Conservation (phyloP, 2,797 vertebrate genomes). For the Urosaurus nigricauda region DNA sequence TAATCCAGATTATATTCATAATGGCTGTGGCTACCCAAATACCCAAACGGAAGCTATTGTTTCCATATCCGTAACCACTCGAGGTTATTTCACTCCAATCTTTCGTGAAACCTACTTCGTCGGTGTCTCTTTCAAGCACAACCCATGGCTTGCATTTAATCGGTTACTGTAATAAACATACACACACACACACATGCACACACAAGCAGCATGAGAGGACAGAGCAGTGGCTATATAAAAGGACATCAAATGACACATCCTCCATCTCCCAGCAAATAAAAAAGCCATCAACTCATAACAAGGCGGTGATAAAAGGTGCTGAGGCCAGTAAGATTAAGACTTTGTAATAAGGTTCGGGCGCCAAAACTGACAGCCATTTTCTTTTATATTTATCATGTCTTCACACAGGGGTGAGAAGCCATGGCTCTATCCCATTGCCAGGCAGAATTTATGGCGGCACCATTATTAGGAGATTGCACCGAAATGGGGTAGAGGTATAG, state of each 20-base stretch:
- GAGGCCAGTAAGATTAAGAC: conserved; percentile 92
- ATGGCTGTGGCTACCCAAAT: conserved; percentile 44
- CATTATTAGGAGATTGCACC: conserved; percentile 93
- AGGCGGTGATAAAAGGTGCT: conserved; percentile 92
- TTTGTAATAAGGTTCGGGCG: conserved; percentile 90
- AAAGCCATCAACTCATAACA: conserved; percentile 92
- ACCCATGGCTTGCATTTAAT: conserved; percentile 78
- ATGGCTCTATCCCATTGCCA: conserved; percentile 88
- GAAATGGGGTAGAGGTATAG: conserved; percentile 88
- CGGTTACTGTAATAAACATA: conserved; percentile 84
- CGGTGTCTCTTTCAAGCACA: conserved; percentile 66
- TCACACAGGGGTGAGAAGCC: conserved; percentile 90
- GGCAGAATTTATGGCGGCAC: conserved; percentile 93
- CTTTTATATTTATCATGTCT: conserved; percentile 94
- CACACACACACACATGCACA: conserved; percentile 73
- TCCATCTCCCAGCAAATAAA: conserved; percentile 90
- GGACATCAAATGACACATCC: conserved; percentile 89
- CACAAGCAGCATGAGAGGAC: conserved; percentile 80
- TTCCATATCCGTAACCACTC: conserved; percentile 68
- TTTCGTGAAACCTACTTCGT: conserved; percentile 55
- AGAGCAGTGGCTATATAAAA: conserved; percentile 86
- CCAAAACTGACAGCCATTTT: conserved; percentile 92
- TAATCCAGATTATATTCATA: conserved; percentile 75
- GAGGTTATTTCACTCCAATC: conserved; percentile 58
- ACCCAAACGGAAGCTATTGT: conserved; percentile 72